Conservation (phyloP, 2,888 invertebrate genomes). For the Campoletis raptor region DNA sequence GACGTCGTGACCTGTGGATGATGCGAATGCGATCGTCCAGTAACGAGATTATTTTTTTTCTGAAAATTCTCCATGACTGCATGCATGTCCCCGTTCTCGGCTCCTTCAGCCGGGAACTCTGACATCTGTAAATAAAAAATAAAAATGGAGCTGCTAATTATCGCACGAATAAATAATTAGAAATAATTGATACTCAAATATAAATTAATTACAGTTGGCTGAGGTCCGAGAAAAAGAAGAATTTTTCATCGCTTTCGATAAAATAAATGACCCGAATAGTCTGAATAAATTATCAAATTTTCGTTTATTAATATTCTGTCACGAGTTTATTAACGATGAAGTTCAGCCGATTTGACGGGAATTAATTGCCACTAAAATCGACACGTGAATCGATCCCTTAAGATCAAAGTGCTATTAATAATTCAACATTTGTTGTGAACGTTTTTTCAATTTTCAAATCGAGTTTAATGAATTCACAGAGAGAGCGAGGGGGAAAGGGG, state of each 20-base stretch:
- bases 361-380: conserved; percentile 15
- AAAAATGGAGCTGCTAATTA: not conserved
- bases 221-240: not conserved
- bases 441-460: conserved; percentile 33
- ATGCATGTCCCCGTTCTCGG: conserved; percentile 87
- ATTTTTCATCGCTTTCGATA: not conserved
- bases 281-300: not conserved
- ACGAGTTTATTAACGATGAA: conserved; percentile 16
- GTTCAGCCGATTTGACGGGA: not conserved
- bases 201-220: not conserved
- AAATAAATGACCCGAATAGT: not conserved
- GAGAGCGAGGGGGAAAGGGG: not conserved
- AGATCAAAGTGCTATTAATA: conserved; percentile 3
- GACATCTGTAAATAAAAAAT: conserved; percentile 83
- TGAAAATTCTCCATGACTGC: conserved; percentile 91
- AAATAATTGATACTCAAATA: conserved; percentile 1
- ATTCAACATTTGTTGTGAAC: conserved; percentile 10
- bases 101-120: conserved; percentile 88
- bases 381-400: not conserved
- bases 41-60: conserved; percentile 87
- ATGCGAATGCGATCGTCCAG: conserved; percentile 79
- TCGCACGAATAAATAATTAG: not conserved
- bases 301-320: not conserved
- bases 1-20: conserved; percentile 86
- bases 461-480: not conserved